Evolutionary conservation across 2,888 invertebrate species (phyloP).

Genomic region (Melitaea athalia): DNA sequence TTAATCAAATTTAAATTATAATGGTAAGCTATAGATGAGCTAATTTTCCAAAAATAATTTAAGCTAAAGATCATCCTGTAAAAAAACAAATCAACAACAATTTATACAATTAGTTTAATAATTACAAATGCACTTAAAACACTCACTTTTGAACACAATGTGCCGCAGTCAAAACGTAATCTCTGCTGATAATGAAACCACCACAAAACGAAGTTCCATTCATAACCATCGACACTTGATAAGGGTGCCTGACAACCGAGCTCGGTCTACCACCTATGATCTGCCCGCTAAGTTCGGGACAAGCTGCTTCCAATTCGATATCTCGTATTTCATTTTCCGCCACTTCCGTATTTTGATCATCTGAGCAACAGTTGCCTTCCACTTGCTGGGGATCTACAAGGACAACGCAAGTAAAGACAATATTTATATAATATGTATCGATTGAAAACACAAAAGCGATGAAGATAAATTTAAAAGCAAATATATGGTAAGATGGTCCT

Average conservation of each 20-base stretch:
- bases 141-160: conserved; percentile 78
- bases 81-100: neutral
- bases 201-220: conserved; percentile 78
- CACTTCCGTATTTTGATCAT: conserved; percentile 46
- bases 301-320: conserved; percentile 61
- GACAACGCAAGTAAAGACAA: neutral
- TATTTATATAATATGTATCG: neutral
- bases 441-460: neutral
- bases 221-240: conserved; percentile 69
- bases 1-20: no score
- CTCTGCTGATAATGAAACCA: conserved; percentile 71
- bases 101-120: neutral
- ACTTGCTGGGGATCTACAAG: conserved; percentile 68
- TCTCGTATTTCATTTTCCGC: conserved; percentile 54
- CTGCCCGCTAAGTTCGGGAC: conserved; percentile 73
- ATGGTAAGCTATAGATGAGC: no score
- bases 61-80: neutral
- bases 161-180: conserved; percentile 72
- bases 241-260: conserved; percentile 69
- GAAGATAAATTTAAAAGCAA: neutral
- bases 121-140: neutral
- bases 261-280: conserved; percentile 73
- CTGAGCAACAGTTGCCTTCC: conserved; percentile 52
- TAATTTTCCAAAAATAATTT: neutral
- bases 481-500: no score